Evolutionary conservation across 1,140 invertebrate genomes (phyloP).

Genomic region (Panagrolaimus sp.): DNA sequence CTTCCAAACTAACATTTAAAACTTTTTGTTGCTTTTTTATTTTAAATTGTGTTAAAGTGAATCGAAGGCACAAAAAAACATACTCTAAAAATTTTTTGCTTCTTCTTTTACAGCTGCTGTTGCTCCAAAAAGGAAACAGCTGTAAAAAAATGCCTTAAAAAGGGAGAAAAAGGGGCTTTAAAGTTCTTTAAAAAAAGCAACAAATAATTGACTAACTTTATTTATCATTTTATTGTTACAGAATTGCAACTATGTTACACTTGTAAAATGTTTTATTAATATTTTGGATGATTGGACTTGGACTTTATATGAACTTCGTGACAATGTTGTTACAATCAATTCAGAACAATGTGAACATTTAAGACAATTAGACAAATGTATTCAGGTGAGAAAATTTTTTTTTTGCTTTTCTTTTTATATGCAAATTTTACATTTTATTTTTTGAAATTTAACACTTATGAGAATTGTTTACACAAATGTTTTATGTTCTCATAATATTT

Average conservation of each 20-base stretch:
- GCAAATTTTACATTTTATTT: neutral
- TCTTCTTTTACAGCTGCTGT: too few species aligned
- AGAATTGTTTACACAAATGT: too few species aligned
- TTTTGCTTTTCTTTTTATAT: neutral
- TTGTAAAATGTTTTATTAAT: slow-evolving; percentile 60
- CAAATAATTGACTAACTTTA: too few species aligned
- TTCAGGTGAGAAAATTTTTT: slow-evolving; percentile 42
- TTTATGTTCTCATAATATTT: too few species aligned
- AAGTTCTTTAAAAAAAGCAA: neutral
- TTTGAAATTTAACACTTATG: too few species aligned
- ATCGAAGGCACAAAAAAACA: neutral
- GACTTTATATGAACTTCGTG: slow-evolving; percentile 58
- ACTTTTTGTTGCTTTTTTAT: neutral
- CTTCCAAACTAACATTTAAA: too few species aligned
- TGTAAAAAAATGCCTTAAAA: neutral
- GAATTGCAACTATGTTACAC: slow-evolving; percentile 58
- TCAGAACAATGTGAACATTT: slow-evolving; percentile 54
- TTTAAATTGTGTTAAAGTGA: slow-evolving; percentile 15
- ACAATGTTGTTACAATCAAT: slow-evolving; percentile 59
- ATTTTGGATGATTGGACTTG: slow-evolving; percentile 59
- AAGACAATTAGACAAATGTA: slow-evolving; percentile 55
- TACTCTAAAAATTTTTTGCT: too few species aligned
- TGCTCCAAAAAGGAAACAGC: too few species aligned
- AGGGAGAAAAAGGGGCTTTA: neutral
- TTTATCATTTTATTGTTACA: slow-evolving; percentile 26